Evolutionary conservation across 2,113 vertebrate species (phyloP), one percentile per base, ranked within the genome.

Genomic region (Paradoxurus hermaphroditus): DNA sequence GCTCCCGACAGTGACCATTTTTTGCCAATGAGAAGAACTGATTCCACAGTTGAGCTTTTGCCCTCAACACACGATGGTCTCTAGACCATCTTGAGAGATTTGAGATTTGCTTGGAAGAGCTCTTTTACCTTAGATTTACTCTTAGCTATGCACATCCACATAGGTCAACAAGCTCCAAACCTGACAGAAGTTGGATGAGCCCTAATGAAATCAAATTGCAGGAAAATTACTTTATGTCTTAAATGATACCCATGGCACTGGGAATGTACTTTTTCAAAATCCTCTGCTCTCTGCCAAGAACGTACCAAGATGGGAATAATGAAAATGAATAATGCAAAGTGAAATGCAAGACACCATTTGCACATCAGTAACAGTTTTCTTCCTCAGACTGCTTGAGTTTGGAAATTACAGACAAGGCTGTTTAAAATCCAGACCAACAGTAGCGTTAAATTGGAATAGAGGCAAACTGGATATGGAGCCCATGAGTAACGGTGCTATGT

Each of bases 301-400:
- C 36, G 79, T 68, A 94, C 34, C 36, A 68, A 67, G 84, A 63
- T 85, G 56, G 82, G 68, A 96, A 95, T 97, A 92, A 96, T 62
- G 63, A 86, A 97, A 86, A 93, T 92, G 94, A 94, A 96, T 95
- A 94, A 97, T 94, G 94, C 92, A 87, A 84, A 95, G 92, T 31
- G 70, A 87, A 97, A 96, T 36, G 56, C 23, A 51, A 59, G 21
- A 81, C 63, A 41, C 70, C 95, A 94, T 95, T 94, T 96, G 85
- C 85, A 95, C 29, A 70, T 88, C 93, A 92, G 68, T 88, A 94
- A 95, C 41, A 85, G 56, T 90, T 96, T 97, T 81, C 59, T 27
- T 96, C 84, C 65, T 85, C 49, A 85, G 70, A 88, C 5, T 46
- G 81, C 97, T 91, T 4, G 3, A 39, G 44, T 95, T 88, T 53